phyloP scores from a whole-genome alignment of 2,888 invertebrate genomes.

The Ichneumoninae sp. region DNA sequence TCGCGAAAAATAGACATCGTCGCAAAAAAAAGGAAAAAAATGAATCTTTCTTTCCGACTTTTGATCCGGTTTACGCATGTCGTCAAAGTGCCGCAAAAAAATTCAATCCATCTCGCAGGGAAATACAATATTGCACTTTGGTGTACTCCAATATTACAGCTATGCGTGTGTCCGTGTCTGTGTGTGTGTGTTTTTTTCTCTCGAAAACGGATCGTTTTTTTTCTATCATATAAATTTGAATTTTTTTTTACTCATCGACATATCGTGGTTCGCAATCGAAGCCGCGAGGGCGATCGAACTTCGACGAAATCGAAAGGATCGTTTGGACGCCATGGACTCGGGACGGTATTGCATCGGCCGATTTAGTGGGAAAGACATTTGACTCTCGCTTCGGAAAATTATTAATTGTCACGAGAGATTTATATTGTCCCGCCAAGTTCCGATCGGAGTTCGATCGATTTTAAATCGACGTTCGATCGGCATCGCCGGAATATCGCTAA shows the following conservation, averaged over 20 bases:
- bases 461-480: neutral
- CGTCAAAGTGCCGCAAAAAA: constrained; percentile 48
- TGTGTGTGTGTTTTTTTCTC: neutral
- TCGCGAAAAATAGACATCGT: constrained; percentile 64
- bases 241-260: constrained; percentile 44
- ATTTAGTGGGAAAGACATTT: constrained; percentile 19
- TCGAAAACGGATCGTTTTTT: constrained; percentile 44
- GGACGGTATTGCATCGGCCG: constrained; percentile 53
- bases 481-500: constrained; percentile 53
- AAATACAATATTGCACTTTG: constrained; percentile 80
- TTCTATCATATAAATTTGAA: constrained; percentile 34
- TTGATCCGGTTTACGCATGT: constrained; percentile 31
- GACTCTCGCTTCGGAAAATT: neutral
- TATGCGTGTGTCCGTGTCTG: constrained; percentile 26
- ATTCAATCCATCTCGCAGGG: constrained; percentile 53
- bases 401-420: constrained; percentile 17
- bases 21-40: constrained; percentile 20
- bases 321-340: constrained; percentile 16
- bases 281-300: neutral
- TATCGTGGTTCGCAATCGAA: constrained; percentile 34
- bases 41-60: neutral
- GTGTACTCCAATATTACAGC: constrained; percentile 72
- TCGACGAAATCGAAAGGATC: constrained; percentile 22
- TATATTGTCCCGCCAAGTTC: constrained; percentile 36
- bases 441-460: constrained; percentile 27